Base-by-base conservation (phyloP, 2,797 vertebrate species). In the Pipistrellus pygmaeus region DNA sequence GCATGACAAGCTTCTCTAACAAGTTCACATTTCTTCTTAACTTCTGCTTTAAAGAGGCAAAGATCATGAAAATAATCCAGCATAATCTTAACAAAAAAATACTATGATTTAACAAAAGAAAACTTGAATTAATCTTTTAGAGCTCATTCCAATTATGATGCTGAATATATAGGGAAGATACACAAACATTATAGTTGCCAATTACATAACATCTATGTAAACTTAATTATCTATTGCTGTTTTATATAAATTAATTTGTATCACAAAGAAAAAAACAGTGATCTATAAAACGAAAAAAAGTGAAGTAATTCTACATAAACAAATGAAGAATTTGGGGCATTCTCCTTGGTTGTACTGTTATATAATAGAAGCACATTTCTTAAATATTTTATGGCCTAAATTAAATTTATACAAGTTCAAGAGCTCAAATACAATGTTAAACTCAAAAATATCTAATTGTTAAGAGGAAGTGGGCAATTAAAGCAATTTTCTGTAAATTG, bases 1-100 rank as follows among this genome's bases (percentile, higher is more conserved):
- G 99, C 98, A 99, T 99, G 96, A 99, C 99, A 97, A 99, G 98
- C 98, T 99, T 99, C 98, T 99, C 99, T 97, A 99, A 98, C 97
- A 99, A 99, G 98, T 99, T 99, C 98, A 99, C 99, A 99, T 99
- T 99, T 99, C 99, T 99, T 97, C 99, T 99, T 98, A 99, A 98
- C 98, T 99, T 99, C 99, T 99, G 98, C 97, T 98, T 96, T 97
- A 98, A 98, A 98, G 94, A 98, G 97, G 96, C 20, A 97, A 92
- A 96, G 85, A 85, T 98, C 91, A 95, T 98, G 96, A 98, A 97
- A 97, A 98, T 88, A 96, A 91, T 76, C 32, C 18, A 80, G 94
- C 91, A 96, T 64, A 87, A 93, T 7, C 27, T 38, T 73, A 66
- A 83, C 51, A 91, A 93, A 82, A 82, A 38, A 95, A 72, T 35